Evolutionary conservation across 2,797 vertebrate genomes (phyloP), one percentile per base, ranked within the genome.

Genomic region (Ciconia nigra): DNA sequence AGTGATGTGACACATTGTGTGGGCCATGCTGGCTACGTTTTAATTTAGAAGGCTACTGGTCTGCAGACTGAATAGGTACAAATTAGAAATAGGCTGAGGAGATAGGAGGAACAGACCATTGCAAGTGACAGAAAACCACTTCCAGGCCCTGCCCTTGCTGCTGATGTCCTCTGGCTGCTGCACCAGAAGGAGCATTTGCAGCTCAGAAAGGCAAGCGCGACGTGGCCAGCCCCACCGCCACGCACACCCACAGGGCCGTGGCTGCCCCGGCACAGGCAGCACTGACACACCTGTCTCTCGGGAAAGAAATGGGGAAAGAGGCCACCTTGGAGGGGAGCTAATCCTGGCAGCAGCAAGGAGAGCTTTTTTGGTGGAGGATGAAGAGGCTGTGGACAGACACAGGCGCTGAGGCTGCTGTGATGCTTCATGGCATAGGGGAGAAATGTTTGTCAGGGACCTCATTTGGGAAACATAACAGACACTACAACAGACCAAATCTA

Each of bases 171-270:
- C 52, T 21, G 39, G 15, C 69, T 59, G 31, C n/a, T 0, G 0
- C 24, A 35, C 12, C 55, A 66, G 42, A 35, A 41, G 11, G 25
- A 59, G 37, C 19, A 35, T 26, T 44, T 7, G 21, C 29, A 83
- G 37, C 55, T 41, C 21, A 9, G 33, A 35, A 21, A 46, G 57
- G 37, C 41, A 61, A 24, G 33, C 0, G 2, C 0, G 1, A 10
- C 0, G 3, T 16, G 17, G 44, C 14, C 25, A 62, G 25, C 13
- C 16, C 16, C 25, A 16, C 5, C 2, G 1, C 33, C 29, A 5
- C 1, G 2, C 29, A 42, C 5, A 11, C 25, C 13, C 5, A 2
- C 14, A 15, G 10, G 24, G n/a, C n/a, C 1, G 0, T 16, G 11
- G 28, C 39, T 54, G 11, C 18, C 26, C 10, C 0, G 1, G 46